phyloP scores from a whole-genome alignment of 1,140 invertebrate genomes.

The Penaeus japonicus region DNA sequence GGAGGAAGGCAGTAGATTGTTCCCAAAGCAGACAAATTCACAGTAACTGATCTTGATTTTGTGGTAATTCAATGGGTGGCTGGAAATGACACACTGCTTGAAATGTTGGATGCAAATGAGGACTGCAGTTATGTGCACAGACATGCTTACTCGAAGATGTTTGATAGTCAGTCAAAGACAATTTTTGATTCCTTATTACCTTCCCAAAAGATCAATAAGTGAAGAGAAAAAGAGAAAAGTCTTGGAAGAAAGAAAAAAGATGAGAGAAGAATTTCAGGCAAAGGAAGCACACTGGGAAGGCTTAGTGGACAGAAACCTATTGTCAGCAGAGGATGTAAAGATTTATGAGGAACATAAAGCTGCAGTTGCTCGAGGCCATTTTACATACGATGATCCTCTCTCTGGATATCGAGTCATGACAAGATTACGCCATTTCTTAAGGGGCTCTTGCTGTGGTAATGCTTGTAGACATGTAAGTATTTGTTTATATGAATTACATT shows the following conservation, averaged over 20 bases:
- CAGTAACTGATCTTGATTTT: too few species aligned
- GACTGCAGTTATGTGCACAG: too few species aligned
- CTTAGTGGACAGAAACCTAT: constrained; percentile 39
- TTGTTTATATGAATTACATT: neutral
- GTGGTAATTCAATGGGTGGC: too few species aligned
- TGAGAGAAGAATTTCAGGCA: constrained; percentile 58
- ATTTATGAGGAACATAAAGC: constrained; percentile 59
- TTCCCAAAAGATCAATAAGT: neutral
- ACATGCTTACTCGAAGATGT: too few species aligned
- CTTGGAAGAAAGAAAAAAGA: neutral
- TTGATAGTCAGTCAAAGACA: too few species aligned
- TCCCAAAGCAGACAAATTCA: too few species aligned
- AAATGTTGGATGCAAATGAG: too few species aligned
- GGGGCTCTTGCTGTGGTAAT: constrained; percentile 61
- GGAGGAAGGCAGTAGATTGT: too few species aligned
- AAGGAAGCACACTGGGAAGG: constrained; percentile 51
- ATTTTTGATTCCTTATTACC: too few species aligned
- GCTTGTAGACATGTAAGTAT: constrained; percentile 61
- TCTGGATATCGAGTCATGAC: constrained; percentile 60
- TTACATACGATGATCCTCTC: constrained; percentile 61
- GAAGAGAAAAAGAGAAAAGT: constrained; percentile 15
- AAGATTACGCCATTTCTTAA: constrained; percentile 60
- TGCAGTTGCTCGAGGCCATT: constrained; percentile 60
- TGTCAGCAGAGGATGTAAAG: constrained; percentile 55
- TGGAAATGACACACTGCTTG: too few species aligned